Conservation (phyloP, 1,140 invertebrate genomes). For the Papilio machaon region DNA sequence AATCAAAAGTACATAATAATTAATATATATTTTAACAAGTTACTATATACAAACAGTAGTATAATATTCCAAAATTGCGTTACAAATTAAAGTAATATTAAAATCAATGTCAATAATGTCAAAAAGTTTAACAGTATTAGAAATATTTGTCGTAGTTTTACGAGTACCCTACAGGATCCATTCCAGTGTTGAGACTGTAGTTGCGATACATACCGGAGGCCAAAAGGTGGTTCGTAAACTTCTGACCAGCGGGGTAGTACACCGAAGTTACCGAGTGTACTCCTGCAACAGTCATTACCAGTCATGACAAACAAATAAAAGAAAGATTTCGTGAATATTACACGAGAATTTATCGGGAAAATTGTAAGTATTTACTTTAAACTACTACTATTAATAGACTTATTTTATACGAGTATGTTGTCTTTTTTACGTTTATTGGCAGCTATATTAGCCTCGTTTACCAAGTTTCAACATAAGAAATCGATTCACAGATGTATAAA, state of each 20-base stretch:
- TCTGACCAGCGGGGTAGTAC: conserved; percentile 83
- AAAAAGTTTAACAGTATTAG: background rate
- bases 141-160: conserved; percentile 37
- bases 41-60: background rate
- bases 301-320: too few relatives aligned
- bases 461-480: background rate
- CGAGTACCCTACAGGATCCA: conserved; percentile 76
- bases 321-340: too few relatives aligned
- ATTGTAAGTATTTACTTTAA: conserved; percentile 31
- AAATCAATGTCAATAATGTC: conserved; percentile 1
- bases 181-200: conserved; percentile 87
- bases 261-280: conserved; percentile 81
- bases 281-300: conserved; percentile 61
- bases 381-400: background rate
- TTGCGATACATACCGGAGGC: conserved; percentile 86
- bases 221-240: conserved; percentile 82
- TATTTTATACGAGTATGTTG: background rate
- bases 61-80: background rate
- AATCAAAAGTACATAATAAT: too few relatives aligned
- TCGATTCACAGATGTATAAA: background rate
- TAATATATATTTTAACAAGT: background rate
- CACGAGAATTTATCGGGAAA: too few relatives aligned
- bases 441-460: too few relatives aligned
- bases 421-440: too few relatives aligned
- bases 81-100: background rate